These are phyloP conservation scores for Prietella phreatophila DNA, from an alignment of 2,113 vertebrate species.

Conservation along the genomic window DNA sequence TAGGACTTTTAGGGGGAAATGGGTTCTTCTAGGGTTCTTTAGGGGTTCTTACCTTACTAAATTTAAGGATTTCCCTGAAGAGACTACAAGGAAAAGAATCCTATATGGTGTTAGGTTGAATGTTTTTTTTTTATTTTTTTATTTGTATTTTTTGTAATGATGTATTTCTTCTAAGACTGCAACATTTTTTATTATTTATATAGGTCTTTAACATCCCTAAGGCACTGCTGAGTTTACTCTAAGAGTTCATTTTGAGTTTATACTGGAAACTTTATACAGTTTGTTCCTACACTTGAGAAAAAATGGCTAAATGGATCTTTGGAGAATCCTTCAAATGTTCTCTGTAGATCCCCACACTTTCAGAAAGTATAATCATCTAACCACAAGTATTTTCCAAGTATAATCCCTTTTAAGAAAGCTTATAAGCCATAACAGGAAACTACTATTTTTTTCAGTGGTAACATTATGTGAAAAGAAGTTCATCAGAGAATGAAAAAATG, in stretches of 20 bases:
- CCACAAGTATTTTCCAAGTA: neutral
- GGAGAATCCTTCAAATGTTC: neutral
- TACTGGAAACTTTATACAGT: neutral
- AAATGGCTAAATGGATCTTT: neutral
- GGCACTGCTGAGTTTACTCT: neutral
- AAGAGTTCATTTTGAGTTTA: neutral
- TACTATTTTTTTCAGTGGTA: neutral
- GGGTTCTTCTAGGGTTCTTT: neutral
- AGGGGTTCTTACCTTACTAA: neutral
- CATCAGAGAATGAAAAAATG: neutral
- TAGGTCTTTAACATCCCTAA: neutral
- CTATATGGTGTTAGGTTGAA: neutral
- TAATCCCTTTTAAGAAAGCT: neutral
- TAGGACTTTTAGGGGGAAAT: neutral
- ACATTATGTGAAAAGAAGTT: neutral
- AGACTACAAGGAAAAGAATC: neutral
- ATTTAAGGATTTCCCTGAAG: neutral
- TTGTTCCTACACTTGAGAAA: neutral
- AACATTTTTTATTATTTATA: slow-evolving; percentile 6
- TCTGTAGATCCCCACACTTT: neutral
- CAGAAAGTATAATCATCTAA: neutral
- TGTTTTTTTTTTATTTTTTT: too few species aligned
- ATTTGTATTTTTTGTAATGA: neutral
- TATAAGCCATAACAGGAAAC: neutral
- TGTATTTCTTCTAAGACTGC: neutral